A percentile compares a stretch with the other conserved stretches of the same genome.
These are phyloP conservation scores for Drosophila nannoptera DNA, from an alignment of 1,140 invertebrate species.

Conservation along the genomic window DNA sequence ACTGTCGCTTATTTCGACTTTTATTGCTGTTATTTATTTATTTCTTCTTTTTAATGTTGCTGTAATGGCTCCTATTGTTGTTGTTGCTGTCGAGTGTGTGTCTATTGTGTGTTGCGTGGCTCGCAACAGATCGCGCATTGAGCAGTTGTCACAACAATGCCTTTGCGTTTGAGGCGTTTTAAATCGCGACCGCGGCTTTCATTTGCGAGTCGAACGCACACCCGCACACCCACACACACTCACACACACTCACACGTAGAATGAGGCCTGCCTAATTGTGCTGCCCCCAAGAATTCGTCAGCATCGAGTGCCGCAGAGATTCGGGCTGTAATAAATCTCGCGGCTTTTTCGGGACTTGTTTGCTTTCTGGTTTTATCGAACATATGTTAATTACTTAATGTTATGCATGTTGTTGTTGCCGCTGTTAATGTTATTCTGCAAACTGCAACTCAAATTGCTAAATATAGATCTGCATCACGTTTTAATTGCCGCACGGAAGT, in stretches of 20 bases:
- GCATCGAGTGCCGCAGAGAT: not conserved
- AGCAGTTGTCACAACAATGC: constrained; percentile 51
- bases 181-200: constrained; percentile 46
- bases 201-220: constrained; percentile 31
- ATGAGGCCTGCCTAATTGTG: constrained; percentile 28
- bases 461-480: constrained; percentile 30
- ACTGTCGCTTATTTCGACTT: constrained; percentile 46
- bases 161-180: constrained; percentile 57
- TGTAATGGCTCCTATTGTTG: constrained; percentile 7
- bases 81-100: constrained; percentile 45
- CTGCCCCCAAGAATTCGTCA: constrained; percentile 31
- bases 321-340: constrained; percentile 31
- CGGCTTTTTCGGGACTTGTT: not conserved
- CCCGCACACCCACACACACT: constrained; percentile 6
- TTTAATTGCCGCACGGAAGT: constrained; percentile 23
- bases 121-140: constrained; percentile 54
- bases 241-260: constrained; percentile 2
- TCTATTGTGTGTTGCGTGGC: constrained; percentile 44
- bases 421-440: constrained; percentile 8
- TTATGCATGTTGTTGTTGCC: constrained; percentile 13
- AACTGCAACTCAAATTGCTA: constrained; percentile 7
- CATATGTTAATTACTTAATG: constrained; percentile 39
- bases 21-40: constrained; percentile 40
- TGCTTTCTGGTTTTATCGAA: constrained; percentile 24
- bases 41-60: constrained; percentile 18